A percentile compares a stretch with the other conserved stretches of the same genome.
Conservation (phyloP, 2,113 vertebrate genomes). For the Sterna hirundo region DNA sequence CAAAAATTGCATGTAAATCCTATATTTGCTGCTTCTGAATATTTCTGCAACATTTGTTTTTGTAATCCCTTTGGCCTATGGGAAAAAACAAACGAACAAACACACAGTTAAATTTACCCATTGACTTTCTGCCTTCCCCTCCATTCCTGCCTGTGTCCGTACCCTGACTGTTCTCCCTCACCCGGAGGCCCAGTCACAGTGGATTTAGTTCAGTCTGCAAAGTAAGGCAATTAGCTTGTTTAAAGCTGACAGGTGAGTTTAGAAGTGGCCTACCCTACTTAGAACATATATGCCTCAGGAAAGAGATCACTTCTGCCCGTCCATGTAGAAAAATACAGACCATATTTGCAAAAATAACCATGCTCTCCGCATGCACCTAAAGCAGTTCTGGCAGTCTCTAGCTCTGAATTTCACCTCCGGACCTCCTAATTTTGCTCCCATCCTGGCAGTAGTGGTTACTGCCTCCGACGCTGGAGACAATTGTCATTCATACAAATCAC, state of each 20-base stretch:
- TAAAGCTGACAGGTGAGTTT: conserved; percentile 49
- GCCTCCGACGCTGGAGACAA: neutral
- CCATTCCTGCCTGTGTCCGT: neutral
- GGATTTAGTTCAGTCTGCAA: conserved; percentile 12
- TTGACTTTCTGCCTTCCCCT: neutral
- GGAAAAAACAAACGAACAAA: neutral
- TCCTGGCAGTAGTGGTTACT: neutral
- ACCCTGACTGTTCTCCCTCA: neutral
- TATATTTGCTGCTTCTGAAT: neutral
- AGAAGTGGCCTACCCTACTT: neutral
- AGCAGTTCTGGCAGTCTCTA: neutral
- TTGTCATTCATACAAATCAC: neutral
- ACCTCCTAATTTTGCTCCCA: neutral
- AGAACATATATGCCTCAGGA: neutral
- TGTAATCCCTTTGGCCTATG: neutral
- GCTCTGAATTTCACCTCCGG: neutral
- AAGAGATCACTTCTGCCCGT: neutral
- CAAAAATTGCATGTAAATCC: neutral
- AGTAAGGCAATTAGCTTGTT: conserved; percentile 9
- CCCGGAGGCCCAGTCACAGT: conserved; percentile 4
- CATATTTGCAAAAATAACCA: neutral
- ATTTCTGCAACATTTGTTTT: neutral
- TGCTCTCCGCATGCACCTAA: neutral
- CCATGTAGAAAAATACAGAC: conserved; percentile 9
- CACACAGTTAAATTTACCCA: neutral